Base-by-base conservation (phyloP, 2,888 invertebrate species). In the Caenorhabditis macrosperma region DNA sequence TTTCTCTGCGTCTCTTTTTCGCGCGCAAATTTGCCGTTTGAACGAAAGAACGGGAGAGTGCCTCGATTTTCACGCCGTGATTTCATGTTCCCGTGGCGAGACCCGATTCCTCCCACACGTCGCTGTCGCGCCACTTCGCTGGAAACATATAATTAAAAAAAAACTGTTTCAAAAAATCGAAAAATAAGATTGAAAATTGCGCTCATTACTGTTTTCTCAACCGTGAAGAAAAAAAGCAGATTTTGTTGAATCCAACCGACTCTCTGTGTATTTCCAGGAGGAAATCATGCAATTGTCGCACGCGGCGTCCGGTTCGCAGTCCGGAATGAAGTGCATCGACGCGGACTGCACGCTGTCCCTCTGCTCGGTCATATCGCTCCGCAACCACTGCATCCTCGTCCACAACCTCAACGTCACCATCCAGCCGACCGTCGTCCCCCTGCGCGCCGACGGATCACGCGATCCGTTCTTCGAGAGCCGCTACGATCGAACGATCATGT, bases 401-500 rank as follows among this genome's bases (percentile, higher is more conserved):
- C 72, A 72, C 50, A 26, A 55, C 4, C 2, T n/a, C 12, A 1
- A 2, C 1, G 10, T 48, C 15, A 35, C 20, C 6, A 1, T 63
- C 17, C 50, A 63, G 15, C 4, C 17, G 6, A 5, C 15, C 15
- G 12, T 4, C n/a, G 22, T 24, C 24, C 7, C 20, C 5, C 35
- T 1, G 20, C 15, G 52, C 50, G 15, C 35, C 33, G 20, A 48
- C 28, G 20, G 26, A 46, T 9, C 7, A 26, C 9, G 15, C 20
- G 60, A 54, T 20, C 26, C 20, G n/a, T 30, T 17, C 28, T 1
- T 15, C 33, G n/a, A 1, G 2, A 30, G 1, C 24, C 52, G 55
- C 0, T 72, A 64, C 38, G 72, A 72, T 46, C 17, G 50, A 12
- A 55, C 63, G n/a, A 4, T 72, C 17, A 72, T 72, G 72, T 3